phyloP scores from a whole-genome alignment of 92 coral and sea anemone species.

The Parazoanthus atlanticus region DNA sequence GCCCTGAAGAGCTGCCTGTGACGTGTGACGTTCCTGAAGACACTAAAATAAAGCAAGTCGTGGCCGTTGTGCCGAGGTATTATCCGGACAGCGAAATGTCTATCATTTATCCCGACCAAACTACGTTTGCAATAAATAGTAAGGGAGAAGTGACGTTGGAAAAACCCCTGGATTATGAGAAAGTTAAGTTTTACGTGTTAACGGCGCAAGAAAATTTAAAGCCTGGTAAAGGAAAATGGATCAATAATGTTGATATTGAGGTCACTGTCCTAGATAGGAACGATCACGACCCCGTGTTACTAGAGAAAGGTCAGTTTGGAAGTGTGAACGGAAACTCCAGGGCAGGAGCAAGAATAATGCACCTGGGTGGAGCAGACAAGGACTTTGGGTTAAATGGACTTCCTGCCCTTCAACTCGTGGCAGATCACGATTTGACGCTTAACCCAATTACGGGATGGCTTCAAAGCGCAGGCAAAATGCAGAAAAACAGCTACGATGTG shows the following conservation, averaged over 20 bases:
- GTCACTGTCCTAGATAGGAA: constrained; percentile 71
- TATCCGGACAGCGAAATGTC: constrained; percentile 66
- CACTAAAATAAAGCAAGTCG: constrained; percentile 44
- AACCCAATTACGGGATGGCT: constrained; percentile 65
- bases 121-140: constrained; percentile 68
- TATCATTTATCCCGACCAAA: constrained; percentile 60
- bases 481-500: constrained; percentile 55
- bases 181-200: constrained; percentile 51
- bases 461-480: constrained; percentile 59
- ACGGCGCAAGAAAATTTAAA: constrained; percentile 63
- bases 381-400: constrained; percentile 68
- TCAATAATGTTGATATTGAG: constrained; percentile 57
- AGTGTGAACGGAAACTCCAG: constrained; percentile 61
- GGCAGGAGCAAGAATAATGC: constrained; percentile 61
- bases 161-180: constrained; percentile 69
- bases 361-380: constrained; percentile 57
- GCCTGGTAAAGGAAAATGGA: constrained; percentile 38
- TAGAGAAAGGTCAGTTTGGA: constrained; percentile 38
- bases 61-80: constrained; percentile 62
- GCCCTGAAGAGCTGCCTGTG: constrained; percentile 52
- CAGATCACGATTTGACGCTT: constrained; percentile 61
- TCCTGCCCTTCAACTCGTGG: constrained; percentile 61
- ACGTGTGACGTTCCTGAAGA: constrained; percentile 61
- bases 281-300: constrained; percentile 68
- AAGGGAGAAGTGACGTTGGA: constrained; percentile 57